Conservation (phyloP, 2,113 vertebrate species). For the Sula dactylatra region DNA sequence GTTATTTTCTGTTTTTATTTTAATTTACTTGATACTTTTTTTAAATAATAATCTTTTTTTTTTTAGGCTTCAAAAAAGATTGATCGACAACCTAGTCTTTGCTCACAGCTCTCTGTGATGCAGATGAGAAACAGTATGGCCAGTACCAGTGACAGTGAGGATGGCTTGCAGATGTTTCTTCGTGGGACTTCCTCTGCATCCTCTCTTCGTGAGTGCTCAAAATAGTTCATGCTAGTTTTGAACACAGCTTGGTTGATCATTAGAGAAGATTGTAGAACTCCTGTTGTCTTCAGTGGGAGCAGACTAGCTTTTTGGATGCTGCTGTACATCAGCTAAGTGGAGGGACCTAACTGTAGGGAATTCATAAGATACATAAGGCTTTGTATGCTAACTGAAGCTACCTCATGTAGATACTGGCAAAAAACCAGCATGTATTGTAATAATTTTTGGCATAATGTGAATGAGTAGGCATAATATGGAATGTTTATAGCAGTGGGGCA, state of each 20-base stretch:
- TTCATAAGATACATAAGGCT: not conserved
- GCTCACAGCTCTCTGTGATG: constrained; percentile 94
- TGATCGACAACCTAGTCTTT: constrained; percentile 90
- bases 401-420: not conserved
- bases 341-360: not conserved
- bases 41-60: not conserved
- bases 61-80: constrained; percentile 87
- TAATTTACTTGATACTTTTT: not conserved
- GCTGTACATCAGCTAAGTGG: not conserved
- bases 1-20: not conserved
- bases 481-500: not conserved
- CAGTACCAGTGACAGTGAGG: constrained; percentile 91
- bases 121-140: constrained; percentile 98
- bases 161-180: constrained; percentile 93
- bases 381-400: not conserved
- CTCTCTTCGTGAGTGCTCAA: constrained; percentile 85
- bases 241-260: not conserved
- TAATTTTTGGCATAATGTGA: not conserved
- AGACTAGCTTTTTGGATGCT: not conserved
- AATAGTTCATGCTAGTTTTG: not conserved
- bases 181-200: constrained; percentile 85
- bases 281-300: not conserved
- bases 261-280: not conserved
- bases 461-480: not conserved
- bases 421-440: not conserved